These are phyloP conservation scores for Melospiza melodia DNA, from an alignment of 2,113 vertebrate species.

Conservation along the genomic window DNA sequence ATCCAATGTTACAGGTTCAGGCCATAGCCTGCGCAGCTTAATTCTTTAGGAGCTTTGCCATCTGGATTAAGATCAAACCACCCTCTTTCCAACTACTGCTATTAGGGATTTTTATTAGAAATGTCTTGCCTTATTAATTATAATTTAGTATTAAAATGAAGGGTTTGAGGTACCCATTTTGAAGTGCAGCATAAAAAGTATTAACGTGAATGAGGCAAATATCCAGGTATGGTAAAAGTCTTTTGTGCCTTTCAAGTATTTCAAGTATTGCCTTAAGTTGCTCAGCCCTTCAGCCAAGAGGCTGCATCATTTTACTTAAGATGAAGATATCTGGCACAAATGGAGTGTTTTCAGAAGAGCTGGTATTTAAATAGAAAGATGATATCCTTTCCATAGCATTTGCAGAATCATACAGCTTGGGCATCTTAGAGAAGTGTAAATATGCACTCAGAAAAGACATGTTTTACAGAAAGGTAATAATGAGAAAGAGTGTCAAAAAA, in stretches of 20 bases:
- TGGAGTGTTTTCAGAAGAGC: neutral
- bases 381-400: neutral
- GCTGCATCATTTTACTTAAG: neutral
- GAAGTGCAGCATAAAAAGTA: neutral
- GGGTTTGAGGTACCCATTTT: neutral
- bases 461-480: neutral
- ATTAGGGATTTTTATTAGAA: conserved; percentile 26
- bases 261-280: neutral
- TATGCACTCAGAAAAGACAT: neutral
- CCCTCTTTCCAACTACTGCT: conserved; percentile 9
- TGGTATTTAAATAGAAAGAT: neutral
- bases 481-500: neutral
- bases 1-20: neutral
- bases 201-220: neutral
- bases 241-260: neutral
- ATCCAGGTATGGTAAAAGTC: neutral
- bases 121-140: conserved; percentile 6
- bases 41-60: conserved; percentile 16
- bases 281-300: neutral
- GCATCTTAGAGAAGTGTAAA: neutral
- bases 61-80: conserved; percentile 20
- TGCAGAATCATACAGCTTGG: neutral
- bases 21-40: neutral
- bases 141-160: conserved; percentile 28
- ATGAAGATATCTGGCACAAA: neutral